Evolutionary conservation across 2,888 invertebrate species (phyloP).

Genomic region (Nymphalis c-album): DNA sequence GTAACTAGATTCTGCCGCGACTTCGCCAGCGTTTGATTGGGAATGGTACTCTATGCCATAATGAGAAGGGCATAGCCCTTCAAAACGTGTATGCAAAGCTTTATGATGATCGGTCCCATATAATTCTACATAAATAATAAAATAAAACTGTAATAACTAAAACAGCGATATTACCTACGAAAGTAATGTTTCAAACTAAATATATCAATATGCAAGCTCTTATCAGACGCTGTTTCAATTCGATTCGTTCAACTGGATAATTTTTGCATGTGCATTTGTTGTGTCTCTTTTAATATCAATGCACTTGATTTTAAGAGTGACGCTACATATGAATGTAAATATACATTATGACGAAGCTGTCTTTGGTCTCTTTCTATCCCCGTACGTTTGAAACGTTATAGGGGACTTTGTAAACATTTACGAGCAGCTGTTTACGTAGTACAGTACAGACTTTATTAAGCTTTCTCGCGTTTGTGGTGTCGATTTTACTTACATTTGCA

Average conservation of each 20-base stretch:
- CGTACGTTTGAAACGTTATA: neutral
- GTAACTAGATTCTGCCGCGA: too few relatives aligned
- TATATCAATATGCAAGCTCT: neutral
- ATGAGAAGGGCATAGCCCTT: too few relatives aligned
- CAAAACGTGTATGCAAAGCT: too few relatives aligned
- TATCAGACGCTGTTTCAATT: neutral
- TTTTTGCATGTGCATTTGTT: neutral
- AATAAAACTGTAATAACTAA: too few relatives aligned
- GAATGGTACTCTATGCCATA: too few relatives aligned
- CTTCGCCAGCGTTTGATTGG: too few relatives aligned
- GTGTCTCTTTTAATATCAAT: neutral
- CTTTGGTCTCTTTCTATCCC: too few relatives aligned
- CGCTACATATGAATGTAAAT: neutral
- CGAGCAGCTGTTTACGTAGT: neutral
- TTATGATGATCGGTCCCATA: too few relatives aligned
- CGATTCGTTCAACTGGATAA: neutral
- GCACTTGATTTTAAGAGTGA: neutral
- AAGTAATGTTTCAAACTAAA: too few relatives aligned
- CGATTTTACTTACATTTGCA: neutral
- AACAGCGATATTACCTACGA: too few relatives aligned
- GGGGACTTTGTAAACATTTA: neutral
- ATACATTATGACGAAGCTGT: neutral
- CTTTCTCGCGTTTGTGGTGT: neutral
- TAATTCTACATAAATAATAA: too few relatives aligned
- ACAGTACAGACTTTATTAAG: neutral